These are phyloP conservation scores for Achroia grisella DNA, from an alignment of 1,140 invertebrate species.

Conservation along the genomic window DNA sequence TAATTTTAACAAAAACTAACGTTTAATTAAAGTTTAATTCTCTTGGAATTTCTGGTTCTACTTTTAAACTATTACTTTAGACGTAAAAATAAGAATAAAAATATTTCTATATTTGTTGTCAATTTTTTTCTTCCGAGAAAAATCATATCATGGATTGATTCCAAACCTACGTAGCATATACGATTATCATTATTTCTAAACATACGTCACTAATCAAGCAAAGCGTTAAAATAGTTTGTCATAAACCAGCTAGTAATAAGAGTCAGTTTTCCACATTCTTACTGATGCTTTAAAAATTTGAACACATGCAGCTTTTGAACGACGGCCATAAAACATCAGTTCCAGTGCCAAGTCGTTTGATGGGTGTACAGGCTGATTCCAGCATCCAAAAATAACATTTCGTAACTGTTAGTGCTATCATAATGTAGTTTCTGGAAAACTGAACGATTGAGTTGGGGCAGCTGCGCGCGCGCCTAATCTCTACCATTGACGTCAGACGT, in stretches of 20 bases:
- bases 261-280: background rate
- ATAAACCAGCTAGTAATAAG: background rate
- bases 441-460: slow-evolving; percentile 1
- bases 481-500: slow-evolving; percentile 10
- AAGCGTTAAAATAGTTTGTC: background rate
- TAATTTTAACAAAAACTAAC: slow-evolving; percentile 2
- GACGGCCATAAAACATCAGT: slow-evolving; percentile 52
- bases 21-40: background rate
- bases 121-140: no score
- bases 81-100: no score
- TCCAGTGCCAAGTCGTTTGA: slow-evolving; percentile 69
- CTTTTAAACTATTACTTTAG: no score
- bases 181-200: background rate
- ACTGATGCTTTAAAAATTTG: slow-evolving; percentile 2
- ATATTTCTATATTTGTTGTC: no score
- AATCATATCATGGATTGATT: no score
- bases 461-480: background rate
- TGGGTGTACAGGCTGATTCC: slow-evolving; percentile 43
- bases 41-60: no score
- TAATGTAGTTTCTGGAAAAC: slow-evolving; percentile 34
- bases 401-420: slow-evolving; percentile 25
- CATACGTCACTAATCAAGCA: background rate
- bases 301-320: slow-evolving; percentile 44
- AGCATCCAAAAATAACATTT: slow-evolving; percentile 60
- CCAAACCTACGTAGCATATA: no score